Conservation (phyloP, 2,797 vertebrate genomes). For the Fundulus diaphanus region DNA sequence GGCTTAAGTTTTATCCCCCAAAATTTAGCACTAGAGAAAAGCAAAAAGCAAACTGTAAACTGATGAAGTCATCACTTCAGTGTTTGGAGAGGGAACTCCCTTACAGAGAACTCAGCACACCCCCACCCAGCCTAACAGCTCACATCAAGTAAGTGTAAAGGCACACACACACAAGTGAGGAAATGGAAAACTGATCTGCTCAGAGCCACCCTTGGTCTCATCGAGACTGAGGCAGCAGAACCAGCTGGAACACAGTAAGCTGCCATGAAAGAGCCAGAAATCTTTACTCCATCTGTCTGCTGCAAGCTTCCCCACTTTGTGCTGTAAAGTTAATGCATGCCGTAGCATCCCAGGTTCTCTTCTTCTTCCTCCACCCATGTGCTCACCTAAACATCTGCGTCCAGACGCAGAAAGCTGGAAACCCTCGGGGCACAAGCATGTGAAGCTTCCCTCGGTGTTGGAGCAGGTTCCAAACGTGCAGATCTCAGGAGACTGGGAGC, state of each 20-base stretch:
- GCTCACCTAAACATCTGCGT: slow-evolving; percentile 90
- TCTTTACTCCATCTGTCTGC: slow-evolving; percentile 41
- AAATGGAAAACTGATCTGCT: slow-evolving; percentile 79
- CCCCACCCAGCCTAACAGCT: slow-evolving; percentile 60
- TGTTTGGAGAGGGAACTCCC: slow-evolving; percentile 79
- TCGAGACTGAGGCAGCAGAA: slow-evolving; percentile 63
- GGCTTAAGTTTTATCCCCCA: slow-evolving; percentile 28
- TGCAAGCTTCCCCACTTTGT: slow-evolving; percentile 47
- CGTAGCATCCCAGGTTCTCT: slow-evolving; percentile 13
- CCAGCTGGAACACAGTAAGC: slow-evolving; percentile 71
- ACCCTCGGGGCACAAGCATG: slow-evolving; percentile 90
- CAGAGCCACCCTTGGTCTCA: slow-evolving; percentile 71
- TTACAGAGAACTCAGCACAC: slow-evolving; percentile 58
- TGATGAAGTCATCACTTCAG: slow-evolving; percentile 78
- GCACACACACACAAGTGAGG: slow-evolving; percentile 54
- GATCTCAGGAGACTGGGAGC: slow-evolving; percentile 88
- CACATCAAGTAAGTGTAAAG: slow-evolving; percentile 27
- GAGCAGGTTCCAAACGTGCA: slow-evolving; percentile 92
- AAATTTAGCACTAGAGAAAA: slow-evolving; percentile 46
- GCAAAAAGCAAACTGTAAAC: slow-evolving; percentile 63
- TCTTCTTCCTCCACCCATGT: not conserved
- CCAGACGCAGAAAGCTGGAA: slow-evolving; percentile 92
- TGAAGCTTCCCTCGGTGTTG: slow-evolving; percentile 94
- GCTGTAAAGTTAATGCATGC: slow-evolving; percentile 35
- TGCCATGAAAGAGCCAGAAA: slow-evolving; percentile 54